Percentiles rank a stretch among this genome's conserved stretches.
phyloP scores from a whole-genome alignment of 2,113 vertebrate genomes.

The Dromas ardeola region DNA sequence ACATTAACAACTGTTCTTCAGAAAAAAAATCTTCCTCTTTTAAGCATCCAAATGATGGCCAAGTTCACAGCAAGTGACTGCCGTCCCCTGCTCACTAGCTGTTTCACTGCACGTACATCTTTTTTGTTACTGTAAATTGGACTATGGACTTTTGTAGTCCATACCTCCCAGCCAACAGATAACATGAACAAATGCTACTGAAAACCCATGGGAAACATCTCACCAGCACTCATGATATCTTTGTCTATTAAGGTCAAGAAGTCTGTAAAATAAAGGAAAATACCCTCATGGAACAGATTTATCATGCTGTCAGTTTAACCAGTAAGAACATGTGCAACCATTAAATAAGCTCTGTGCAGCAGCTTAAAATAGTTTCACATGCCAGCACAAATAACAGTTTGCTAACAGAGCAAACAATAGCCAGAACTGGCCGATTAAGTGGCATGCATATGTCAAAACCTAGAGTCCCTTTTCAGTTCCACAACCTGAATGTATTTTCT shows the following conservation, averaged over 20 bases:
- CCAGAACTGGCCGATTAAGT: background rate
- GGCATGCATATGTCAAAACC: background rate
- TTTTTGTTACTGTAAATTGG: background rate
- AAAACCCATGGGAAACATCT: background rate
- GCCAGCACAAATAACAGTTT: slow-evolving; percentile 44
- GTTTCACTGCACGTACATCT: background rate
- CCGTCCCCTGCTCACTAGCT: background rate
- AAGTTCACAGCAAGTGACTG: background rate
- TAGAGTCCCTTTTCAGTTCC: background rate
- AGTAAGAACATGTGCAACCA: slow-evolving; percentile 27
- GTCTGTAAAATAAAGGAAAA: background rate
- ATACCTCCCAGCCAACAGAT: background rate
- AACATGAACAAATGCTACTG: background rate
- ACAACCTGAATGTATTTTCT: slow-evolving; percentile 6
- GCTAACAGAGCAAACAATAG: slow-evolving; percentile 52
- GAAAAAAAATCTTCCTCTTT: background rate
- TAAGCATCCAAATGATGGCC: background rate
- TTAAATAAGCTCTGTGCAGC: slow-evolving; percentile 24
- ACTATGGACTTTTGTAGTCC: background rate
- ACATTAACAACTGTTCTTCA: background rate
- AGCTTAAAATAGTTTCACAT: slow-evolving; percentile 56
- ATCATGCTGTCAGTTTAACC: background rate
- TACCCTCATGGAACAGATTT: background rate
- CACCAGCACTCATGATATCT: background rate
- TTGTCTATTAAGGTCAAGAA: background rate